phyloP scores from a whole-genome alignment of 2,113 vertebrate species.

The Vidua macroura region DNA sequence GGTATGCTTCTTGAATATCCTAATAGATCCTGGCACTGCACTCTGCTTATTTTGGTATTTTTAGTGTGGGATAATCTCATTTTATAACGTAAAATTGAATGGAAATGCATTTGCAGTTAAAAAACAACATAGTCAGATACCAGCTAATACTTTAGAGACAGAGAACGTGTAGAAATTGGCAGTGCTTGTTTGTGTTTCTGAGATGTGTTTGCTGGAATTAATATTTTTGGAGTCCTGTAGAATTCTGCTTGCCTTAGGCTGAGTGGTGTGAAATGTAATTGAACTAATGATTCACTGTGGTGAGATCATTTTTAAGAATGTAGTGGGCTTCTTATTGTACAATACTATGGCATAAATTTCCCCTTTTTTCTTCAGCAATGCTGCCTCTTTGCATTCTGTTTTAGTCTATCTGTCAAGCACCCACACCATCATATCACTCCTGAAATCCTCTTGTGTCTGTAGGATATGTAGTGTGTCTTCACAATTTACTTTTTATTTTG shows the following conservation, averaged over 20 bases:
- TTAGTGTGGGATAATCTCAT: background rate
- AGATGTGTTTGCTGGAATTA: background rate
- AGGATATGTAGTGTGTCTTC: background rate
- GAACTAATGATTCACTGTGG: conserved; percentile 44
- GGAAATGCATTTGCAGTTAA: background rate
- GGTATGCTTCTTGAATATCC: background rate
- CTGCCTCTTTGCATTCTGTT: background rate
- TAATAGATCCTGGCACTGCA: background rate
- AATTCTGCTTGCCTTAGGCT: conserved; percentile 36
- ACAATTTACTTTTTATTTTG: background rate
- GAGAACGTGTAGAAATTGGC: background rate
- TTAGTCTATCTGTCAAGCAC: conserved; percentile 41
- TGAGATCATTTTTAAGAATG: conserved; percentile 29
- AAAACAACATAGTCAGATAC: background rate
- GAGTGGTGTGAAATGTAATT: conserved; percentile 34
- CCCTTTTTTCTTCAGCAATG: background rate
- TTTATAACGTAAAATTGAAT: background rate
- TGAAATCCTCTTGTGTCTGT: background rate
- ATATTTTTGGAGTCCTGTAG: background rate
- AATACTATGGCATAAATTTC: conserved; percentile 18
- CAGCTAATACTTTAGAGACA: background rate
- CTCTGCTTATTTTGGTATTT: background rate
- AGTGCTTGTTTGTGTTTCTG: background rate
- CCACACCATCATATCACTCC: background rate
- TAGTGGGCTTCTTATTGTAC: conserved; percentile 46